Evolutionary conservation across 1,140 invertebrate genomes (phyloP), one percentile per base, ranked within the genome.

Genomic region (Macrosteles quadrilineatus): DNA sequence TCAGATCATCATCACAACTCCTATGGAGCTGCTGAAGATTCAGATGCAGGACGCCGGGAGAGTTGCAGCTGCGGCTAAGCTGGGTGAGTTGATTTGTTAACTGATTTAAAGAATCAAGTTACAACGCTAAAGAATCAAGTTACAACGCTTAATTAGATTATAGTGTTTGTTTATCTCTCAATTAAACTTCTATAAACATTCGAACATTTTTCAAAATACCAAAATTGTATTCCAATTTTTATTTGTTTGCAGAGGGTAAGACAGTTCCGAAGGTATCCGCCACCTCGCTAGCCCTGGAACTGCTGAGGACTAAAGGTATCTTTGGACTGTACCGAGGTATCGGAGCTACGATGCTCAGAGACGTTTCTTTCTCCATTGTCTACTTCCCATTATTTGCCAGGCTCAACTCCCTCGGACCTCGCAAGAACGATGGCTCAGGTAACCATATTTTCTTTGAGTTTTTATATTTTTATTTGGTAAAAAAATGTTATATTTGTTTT

Each of bases 1-100:
- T 83, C 98, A 99, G 86, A 98, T 99, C 76, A 86, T 98, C 31
- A 88, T 99, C 62, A 99, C 98, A 30, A 99, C 98, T 12, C 98
- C 98, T 0, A 99, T 99, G 98, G 98, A 99, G 82, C 84, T 99
- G 57, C 83, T 99, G 0, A 99, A 99, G 85, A 99, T 99, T 80
- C 97, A 99, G 84, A 90, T 99, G 86, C 98, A 99, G 83, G 96
- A 98, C 85, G 95, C 95, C 62, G 96, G 96, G 17, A 84, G 96
- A 80, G 85, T 96, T 32, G 91, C 92, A 43, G 88, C 90, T 12
- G 86, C 89, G 76, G 90, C 88, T 17, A 87, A 87, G 81, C 80
- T 83, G 74, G 87, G 87, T 88, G 72, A 72, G 27, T 67, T 29
- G 21, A 6, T 50, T n/a, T n/a, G n/a, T n/a, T n/a, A n/a, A n/a